Conservation (phyloP, 2,888 invertebrate genomes). For the Lithophane semibrunnea region DNA sequence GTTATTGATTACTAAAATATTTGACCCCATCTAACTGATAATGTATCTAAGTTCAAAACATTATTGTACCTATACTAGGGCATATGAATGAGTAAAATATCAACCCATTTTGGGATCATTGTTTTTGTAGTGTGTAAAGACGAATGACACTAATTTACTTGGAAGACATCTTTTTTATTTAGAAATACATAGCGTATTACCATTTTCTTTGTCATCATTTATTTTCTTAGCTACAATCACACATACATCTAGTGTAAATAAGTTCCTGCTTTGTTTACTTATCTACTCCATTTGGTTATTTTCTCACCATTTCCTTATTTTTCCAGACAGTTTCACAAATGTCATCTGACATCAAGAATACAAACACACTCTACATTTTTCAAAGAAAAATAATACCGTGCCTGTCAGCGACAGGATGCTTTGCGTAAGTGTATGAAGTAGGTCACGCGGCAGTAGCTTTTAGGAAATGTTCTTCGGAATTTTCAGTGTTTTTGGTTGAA, state of each 20-base stretch:
- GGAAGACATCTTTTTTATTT: not conserved
- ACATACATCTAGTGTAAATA: not conserved
- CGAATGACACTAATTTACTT: not conserved
- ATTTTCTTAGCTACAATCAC: not conserved
- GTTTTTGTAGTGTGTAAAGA: not conserved
- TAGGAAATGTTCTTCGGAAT: constrained; percentile 11
- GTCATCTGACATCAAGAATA: constrained; percentile 26
- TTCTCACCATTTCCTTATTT: constrained; percentile 16
- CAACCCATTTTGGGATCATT: constrained; percentile 11
- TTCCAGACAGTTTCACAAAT: constrained; percentile 24
- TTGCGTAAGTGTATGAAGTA: constrained; percentile 23
- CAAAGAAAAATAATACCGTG: constrained; percentile 11
- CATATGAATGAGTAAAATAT: constrained; percentile 40
- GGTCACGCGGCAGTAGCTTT: constrained; percentile 14
- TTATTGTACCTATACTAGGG: not conserved
- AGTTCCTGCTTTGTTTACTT: not conserved
- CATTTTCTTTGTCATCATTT: not conserved
- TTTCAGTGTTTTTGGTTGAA: not conserved
- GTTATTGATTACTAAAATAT: constrained; percentile 50
- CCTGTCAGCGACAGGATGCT: constrained; percentile 20
- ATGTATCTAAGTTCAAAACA: constrained; percentile 57
- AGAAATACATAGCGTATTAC: not conserved
- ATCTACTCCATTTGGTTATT: not conserved
- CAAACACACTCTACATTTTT: constrained; percentile 31
- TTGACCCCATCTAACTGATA: constrained; percentile 59